Percentiles rank a stretch among this genome's conserved stretches.
Conservation (phyloP, 1,140 invertebrate species). For the Ostrea edulis region DNA sequence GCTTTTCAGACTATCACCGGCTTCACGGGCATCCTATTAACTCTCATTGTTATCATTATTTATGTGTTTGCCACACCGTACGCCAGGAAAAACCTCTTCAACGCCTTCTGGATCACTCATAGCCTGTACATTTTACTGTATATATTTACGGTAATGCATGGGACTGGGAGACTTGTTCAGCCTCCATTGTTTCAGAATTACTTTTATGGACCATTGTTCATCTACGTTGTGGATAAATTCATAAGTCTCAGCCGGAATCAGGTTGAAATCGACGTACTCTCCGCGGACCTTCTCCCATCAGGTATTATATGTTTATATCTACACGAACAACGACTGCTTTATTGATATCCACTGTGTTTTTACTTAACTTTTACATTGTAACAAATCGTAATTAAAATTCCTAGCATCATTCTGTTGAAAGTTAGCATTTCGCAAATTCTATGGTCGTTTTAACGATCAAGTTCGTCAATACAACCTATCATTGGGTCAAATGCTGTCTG, state of each 20-base stretch:
- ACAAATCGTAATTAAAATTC: too few species aligned
- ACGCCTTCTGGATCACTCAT: slow-evolving; percentile 94
- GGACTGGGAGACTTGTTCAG: slow-evolving; percentile 88
- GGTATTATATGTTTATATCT: slow-evolving; percentile 78
- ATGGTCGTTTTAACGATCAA: too few species aligned
- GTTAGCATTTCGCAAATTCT: too few species aligned
- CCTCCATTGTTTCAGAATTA: slow-evolving; percentile 94
- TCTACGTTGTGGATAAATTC: slow-evolving; percentile 95
- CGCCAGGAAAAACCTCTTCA: slow-evolving; percentile 89
- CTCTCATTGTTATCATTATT: slow-evolving; percentile 96
- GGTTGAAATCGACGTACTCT: slow-evolving; percentile 94
- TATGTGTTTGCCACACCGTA: slow-evolving; percentile 97
- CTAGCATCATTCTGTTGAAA: too few species aligned
- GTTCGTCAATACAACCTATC: too few species aligned
- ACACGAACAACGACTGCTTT: too few species aligned
- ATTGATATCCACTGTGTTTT: too few species aligned
- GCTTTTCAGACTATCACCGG: slow-evolving; percentile 79
- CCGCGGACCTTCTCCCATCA: slow-evolving; percentile 96
- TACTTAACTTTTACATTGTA: too few species aligned
- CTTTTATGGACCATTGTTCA: slow-evolving; percentile 94
- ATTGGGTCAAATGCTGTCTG: too few species aligned
- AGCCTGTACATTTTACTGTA: slow-evolving; percentile 95
- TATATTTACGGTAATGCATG: slow-evolving; percentile 93
- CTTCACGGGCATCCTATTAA: slow-evolving; percentile 94
- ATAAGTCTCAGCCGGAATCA: slow-evolving; percentile 85